phyloP scores from a whole-genome alignment of 2,113 vertebrate species.

The Leptobrachium ailaonicum region DNA sequence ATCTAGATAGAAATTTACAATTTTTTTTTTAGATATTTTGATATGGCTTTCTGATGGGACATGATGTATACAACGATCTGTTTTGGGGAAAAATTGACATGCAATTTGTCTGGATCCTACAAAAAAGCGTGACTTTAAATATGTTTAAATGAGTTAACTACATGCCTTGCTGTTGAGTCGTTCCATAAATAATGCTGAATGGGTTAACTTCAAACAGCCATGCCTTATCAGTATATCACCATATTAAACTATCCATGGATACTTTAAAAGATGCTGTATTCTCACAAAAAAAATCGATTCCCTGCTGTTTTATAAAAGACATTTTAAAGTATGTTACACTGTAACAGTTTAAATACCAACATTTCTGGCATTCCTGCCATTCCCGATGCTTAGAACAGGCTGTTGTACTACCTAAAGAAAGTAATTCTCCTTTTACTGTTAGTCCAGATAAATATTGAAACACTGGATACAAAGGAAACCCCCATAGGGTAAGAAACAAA shows the following conservation, averaged over 20 bases:
- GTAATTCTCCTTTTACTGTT: constrained; percentile 30
- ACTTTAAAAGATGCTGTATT: neutral
- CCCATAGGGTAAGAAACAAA: constrained; percentile 42
- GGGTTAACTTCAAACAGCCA: too few relatives aligned
- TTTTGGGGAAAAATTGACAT: too few relatives aligned
- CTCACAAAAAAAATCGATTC: neutral
- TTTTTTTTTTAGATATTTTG: too few relatives aligned
- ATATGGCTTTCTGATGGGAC: too few relatives aligned
- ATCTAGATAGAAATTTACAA: too few relatives aligned
- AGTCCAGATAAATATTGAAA: constrained; percentile 56
- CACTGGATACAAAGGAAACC: constrained; percentile 48
- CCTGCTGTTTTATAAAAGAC: constrained; percentile 23
- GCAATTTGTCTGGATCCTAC: too few relatives aligned
- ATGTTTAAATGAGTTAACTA: too few relatives aligned
- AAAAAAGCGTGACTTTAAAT: too few relatives aligned
- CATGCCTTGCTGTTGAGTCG: too few relatives aligned
- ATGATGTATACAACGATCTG: too few relatives aligned
- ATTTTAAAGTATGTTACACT: constrained; percentile 39
- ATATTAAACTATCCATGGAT: constrained; percentile 15
- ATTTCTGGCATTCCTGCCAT: constrained; percentile 56
- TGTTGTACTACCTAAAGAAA: constrained; percentile 44
- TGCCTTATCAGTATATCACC: neutral
- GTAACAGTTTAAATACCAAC: constrained; percentile 37
- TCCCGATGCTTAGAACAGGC: constrained; percentile 49
- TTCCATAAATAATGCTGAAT: too few relatives aligned